Percentiles rank a stretch among this genome's conserved stretches.
Conservation (phyloP, 2,888 invertebrate genomes). For the Tanaodytes sp. region DNA sequence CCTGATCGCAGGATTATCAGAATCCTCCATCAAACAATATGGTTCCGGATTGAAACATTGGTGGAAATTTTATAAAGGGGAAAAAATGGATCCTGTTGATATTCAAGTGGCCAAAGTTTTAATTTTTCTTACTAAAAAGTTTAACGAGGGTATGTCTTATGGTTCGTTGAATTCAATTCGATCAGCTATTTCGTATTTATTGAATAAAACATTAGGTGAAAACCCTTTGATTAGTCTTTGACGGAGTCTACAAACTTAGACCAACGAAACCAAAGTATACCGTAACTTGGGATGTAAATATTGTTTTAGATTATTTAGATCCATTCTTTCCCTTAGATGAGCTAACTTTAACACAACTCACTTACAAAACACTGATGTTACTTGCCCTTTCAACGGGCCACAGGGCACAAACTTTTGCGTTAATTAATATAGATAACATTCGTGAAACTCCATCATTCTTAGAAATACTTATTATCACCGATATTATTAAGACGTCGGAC, state of each 20-base stretch:
- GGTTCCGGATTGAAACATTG: conserved; percentile 20
- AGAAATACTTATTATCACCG: too few relatives aligned
- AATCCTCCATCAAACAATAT: conserved; percentile 23
- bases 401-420: conserved; percentile 41
- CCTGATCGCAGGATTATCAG: conserved; percentile 11
- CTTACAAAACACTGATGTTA: conserved; percentile 30
- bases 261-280: conserved; percentile 42
- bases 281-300: conserved; percentile 41
- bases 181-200: conserved; percentile 21
- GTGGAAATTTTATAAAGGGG: conserved; percentile 3
- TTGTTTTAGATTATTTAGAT: conserved; percentile 23
- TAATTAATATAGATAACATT: conserved; percentile 36
- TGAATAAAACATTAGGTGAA: conserved; percentile 14
- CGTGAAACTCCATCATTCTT: too few relatives aligned
- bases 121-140: conserved; percentile 1
- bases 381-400: conserved; percentile 44
- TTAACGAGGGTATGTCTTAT: conserved; percentile 36
- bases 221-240: conserved; percentile 35
- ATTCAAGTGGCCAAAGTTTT: neutral
- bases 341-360: conserved; percentile 33
- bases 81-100: neutral
- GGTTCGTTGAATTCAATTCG: conserved; percentile 30
- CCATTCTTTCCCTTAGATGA: conserved; percentile 16
- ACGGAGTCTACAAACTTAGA: conserved; percentile 34
- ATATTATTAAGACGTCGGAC: neutral